Percentiles rank a stretch among this genome's conserved stretches.
Evolutionary conservation across 2,797 vertebrate species (phyloP).

Genomic region (Dendrocincla fuliginosa): DNA sequence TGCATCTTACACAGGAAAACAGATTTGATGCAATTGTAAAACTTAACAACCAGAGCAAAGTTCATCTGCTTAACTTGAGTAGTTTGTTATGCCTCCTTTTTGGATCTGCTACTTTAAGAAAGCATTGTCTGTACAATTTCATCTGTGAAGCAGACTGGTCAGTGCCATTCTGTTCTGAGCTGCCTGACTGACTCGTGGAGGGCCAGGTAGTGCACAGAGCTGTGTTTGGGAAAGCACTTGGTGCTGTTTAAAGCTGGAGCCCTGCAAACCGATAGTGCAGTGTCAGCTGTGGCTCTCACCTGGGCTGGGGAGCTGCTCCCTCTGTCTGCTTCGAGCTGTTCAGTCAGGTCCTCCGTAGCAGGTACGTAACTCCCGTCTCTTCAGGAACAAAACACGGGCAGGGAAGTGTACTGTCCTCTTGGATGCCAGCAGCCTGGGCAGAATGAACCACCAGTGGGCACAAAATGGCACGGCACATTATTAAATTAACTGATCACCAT

Average conservation of each 20-base stretch:
- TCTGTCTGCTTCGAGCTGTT: neutral
- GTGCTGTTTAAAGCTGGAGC: neutral
- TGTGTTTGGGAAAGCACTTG: neutral
- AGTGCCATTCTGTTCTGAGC: neutral
- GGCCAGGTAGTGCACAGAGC: neutral
- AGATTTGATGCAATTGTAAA: neutral
- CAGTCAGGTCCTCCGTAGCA: neutral
- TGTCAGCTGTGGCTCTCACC: fast-evolving
- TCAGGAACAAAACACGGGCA: neutral
- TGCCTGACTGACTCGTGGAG: neutral
- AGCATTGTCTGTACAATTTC: neutral
- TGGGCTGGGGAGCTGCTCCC: neutral
- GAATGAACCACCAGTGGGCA: neutral
- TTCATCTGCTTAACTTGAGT: neutral
- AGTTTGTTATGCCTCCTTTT: neutral
- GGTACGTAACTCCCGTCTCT: neutral
- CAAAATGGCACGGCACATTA: neutral
- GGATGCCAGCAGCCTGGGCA: neutral
- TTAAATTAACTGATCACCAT: neutral
- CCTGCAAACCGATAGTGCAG: neutral
- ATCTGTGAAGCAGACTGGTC: neutral
- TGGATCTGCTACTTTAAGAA: neutral
- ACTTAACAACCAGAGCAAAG: neutral
- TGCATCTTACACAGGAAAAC: neutral
- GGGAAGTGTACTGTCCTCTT: neutral